Evolutionary conservation across 2,888 invertebrate species (phyloP).

Genomic region (Drosophila quasianomalipes): DNA sequence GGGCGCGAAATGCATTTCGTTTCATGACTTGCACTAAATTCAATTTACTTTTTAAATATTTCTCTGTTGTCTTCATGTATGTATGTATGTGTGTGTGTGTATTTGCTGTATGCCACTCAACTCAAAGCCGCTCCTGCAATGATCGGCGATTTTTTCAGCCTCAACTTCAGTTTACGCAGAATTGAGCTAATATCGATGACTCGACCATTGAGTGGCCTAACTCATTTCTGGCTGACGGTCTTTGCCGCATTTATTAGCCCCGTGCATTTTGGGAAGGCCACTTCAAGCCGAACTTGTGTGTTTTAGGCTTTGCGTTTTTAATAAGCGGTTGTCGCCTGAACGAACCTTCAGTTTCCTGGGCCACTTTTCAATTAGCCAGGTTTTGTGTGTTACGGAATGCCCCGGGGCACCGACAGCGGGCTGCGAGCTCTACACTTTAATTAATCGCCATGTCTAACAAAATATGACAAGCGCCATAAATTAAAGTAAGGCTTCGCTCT

Average conservation of each 20-base stretch:
- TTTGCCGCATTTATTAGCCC: constrained; percentile 73
- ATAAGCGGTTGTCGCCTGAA: constrained; percentile 71
- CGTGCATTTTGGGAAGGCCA: constrained; percentile 61
- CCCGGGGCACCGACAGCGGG: constrained; percentile 19
- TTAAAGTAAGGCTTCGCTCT: constrained; percentile 57
- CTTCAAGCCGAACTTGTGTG: constrained; percentile 52
- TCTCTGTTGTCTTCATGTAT: constrained; percentile 47
- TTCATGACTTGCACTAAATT: constrained; percentile 77
- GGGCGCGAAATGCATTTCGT: constrained; percentile 75
- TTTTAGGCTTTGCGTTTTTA: constrained; percentile 55
- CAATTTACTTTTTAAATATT: constrained; percentile 79
- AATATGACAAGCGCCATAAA: constrained; percentile 82
- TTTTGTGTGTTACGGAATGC: constrained; percentile 24
- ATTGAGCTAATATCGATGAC: constrained; percentile 82
- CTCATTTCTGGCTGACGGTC: constrained; percentile 29
- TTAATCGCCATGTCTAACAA: constrained; percentile 80
- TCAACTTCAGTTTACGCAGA: constrained; percentile 62
- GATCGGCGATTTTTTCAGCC: constrained; percentile 68
- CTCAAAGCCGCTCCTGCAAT: constrained; percentile 74
- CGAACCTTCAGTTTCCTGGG: constrained; percentile 58
- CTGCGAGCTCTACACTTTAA: constrained; percentile 67
- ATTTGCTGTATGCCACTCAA: constrained; percentile 70
- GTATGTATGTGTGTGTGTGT: constrained; percentile 41
- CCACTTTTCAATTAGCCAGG: constrained; percentile 74
- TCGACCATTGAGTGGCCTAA: constrained; percentile 74